Base-by-base conservation (phyloP, 2,113 vertebrate genomes). In the Dromaius novaehollandiae region DNA sequence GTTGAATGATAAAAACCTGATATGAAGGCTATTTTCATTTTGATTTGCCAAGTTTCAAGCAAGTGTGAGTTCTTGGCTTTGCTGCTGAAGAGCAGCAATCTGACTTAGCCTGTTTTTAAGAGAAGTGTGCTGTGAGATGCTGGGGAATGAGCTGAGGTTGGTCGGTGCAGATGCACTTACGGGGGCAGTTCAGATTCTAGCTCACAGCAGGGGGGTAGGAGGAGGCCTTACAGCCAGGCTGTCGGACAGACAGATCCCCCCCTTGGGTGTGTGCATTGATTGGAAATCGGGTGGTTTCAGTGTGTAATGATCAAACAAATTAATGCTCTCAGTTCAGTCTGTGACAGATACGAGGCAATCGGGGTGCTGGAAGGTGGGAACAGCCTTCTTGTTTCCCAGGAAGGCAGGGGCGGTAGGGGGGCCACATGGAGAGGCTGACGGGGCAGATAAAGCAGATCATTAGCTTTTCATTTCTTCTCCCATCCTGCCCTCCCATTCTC, bases 51-150 rank as follows among this genome's bases (percentile, higher is more conserved):
- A 70, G 44, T 93, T 88, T 60, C 32, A 63, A 86, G 71, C 8
- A 50, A 88, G 74, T 58, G 50, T 22, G 86, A 93, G 75, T 34
- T 95, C 89, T 8, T 90, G 73, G 55, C 81, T 91, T 90, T 85
- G 71, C 76, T 93, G 82, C 75, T 88, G 75, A 80, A 75, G 20
- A 91, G 32, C 68, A 64, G 28, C 13, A 21, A 71, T 46, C 26
- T 25, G 44, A 76, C 36, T 55, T 18, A 83, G 34, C 63, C 84
- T 88, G 48, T 4, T 69, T 61, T n/a, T 10, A 78, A n/a, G 34
- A 38, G 36, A 66, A 88, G 65, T 0, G 0, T 16, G 68, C 68
- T 66, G 55, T 2, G 19, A 6, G 42, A 9, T 32, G 60, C 85
- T 66, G 50, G 78, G 58, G 34, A 78, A 18, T 38, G 48, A 55